Evolutionary conservation across 2,797 vertebrate genomes (phyloP).

Genomic region (Thripadectes ignobilis): DNA sequence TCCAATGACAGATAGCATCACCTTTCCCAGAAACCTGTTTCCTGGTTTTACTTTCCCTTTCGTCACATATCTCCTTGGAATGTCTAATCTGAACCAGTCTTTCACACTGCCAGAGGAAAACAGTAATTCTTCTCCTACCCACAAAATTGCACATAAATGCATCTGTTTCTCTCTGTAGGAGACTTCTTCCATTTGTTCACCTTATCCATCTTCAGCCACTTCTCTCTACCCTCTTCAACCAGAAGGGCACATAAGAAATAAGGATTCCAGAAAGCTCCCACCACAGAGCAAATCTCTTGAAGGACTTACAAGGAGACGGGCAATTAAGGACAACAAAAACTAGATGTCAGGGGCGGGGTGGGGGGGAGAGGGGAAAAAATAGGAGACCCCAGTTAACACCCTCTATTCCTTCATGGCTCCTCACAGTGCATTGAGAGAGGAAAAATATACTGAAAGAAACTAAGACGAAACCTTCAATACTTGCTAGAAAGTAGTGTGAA

Average conservation of each 20-base stretch:
- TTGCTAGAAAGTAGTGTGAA: background rate
- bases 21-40: background rate
- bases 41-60: background rate
- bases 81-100: background rate
- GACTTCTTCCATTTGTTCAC: background rate
- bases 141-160: background rate
- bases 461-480: background rate
- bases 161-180: background rate
- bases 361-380: background rate
- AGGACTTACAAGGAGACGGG: background rate
- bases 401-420: background rate
- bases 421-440: background rate
- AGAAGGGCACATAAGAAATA: background rate
- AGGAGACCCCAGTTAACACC: background rate
- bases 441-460: background rate
- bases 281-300: background rate
- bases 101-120: background rate
- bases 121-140: background rate
- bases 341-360: rapidly evolving
- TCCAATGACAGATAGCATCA: background rate
- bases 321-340: background rate
- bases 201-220: background rate
- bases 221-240: background rate
- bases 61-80: background rate
- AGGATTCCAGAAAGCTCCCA: background rate